Percentiles rank a stretch among this genome's conserved stretches.
phyloP scores from a whole-genome alignment of 2,888 invertebrate species.

The Dasypolia templi region DNA sequence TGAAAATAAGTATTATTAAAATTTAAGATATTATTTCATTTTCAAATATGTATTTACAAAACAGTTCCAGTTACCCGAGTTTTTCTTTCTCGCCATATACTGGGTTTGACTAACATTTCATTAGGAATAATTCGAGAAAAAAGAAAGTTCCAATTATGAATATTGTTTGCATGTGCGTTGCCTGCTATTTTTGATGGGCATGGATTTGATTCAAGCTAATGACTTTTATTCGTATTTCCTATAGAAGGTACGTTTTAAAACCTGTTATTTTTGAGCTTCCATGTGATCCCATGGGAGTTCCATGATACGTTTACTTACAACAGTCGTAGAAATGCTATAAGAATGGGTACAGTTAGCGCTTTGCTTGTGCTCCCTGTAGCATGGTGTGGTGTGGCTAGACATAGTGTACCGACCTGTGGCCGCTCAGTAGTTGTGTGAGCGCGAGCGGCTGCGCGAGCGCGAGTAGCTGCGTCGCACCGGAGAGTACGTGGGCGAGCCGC shows the following conservation, averaged over 20 bases:
- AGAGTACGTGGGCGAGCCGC: conserved; percentile 98
- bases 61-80: background rate
- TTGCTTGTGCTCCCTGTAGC: background rate
- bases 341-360: background rate
- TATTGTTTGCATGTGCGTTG: background rate
- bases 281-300: background rate
- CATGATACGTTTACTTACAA: background rate
- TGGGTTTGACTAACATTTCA: background rate
- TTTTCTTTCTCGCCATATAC: background rate
- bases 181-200: background rate
- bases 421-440: conserved; percentile 79
- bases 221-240: background rate
- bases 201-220: background rate
- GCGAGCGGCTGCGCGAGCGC: conserved; percentile 91
- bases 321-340: conserved; percentile 2
- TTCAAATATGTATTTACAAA: background rate
- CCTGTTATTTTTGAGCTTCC: background rate
- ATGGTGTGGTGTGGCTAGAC: background rate
- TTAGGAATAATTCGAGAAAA: background rate
- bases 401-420: conserved; percentile 48
- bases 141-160: background rate
- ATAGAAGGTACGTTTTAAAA: background rate
- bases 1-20: no score
- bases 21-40: no score
- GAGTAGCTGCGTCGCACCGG: conserved; percentile 97